These are phyloP conservation scores for Cyclopterus lumpus DNA, from an alignment of 2,797 vertebrate genomes.

Conservation along the genomic window DNA sequence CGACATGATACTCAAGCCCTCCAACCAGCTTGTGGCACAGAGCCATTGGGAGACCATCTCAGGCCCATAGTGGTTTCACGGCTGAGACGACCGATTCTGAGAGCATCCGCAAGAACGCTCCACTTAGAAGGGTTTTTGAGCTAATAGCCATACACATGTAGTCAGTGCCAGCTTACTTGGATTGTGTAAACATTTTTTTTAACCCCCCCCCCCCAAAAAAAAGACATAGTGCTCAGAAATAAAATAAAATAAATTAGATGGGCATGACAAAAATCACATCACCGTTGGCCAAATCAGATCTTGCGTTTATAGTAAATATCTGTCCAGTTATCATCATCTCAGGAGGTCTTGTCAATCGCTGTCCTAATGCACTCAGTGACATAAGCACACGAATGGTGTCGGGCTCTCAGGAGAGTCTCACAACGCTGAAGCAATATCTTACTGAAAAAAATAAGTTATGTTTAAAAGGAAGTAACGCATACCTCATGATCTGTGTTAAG, in stretches of 20 bases:
- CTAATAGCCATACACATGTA: neutral
- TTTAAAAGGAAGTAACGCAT: neutral
- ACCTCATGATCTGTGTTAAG: slow-evolving; percentile 14
- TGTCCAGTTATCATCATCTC: slow-evolving; percentile 9
- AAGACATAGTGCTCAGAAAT: neutral
- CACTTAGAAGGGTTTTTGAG: neutral
- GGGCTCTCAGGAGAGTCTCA: slow-evolving; percentile 4
- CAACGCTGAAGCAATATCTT: slow-evolving; percentile 5
- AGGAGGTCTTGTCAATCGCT: slow-evolving; percentile 46
- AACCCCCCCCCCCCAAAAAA: no score
- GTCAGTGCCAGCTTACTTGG: neutral
- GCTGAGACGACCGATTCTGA: slow-evolving; percentile 11
- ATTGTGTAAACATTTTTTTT: neutral
- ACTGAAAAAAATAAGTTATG: neutral
- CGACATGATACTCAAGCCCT: slow-evolving; percentile 50
- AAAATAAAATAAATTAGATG: no score
- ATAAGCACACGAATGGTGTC: slow-evolving; percentile 10
- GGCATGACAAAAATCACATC: neutral
- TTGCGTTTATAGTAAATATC: slow-evolving; percentile 26
- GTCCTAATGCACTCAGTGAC: slow-evolving; percentile 28
- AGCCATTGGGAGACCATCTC: neutral
- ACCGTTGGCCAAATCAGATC: slow-evolving; percentile 1
- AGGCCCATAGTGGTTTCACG: slow-evolving; percentile 22
- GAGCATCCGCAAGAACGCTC: neutral
- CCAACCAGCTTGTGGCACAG: slow-evolving; percentile 31